Evolutionary conservation across 2,113 vertebrate genomes (phyloP).

Genomic region (Oreochromis tanganicae): DNA sequence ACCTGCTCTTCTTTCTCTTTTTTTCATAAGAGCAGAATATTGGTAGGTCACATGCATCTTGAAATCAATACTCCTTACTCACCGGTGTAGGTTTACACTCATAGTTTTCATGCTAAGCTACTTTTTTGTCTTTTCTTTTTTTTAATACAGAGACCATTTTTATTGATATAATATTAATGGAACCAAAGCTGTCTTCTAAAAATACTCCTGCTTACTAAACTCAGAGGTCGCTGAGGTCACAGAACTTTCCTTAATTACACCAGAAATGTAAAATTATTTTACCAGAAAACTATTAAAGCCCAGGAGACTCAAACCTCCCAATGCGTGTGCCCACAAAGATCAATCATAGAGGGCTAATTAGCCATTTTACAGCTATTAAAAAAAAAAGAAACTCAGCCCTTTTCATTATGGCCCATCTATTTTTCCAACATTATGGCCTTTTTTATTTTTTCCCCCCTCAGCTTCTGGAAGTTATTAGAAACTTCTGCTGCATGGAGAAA

Average conservation of each 20-base stretch:
- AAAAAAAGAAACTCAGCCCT: constrained; percentile 26
- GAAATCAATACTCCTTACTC: constrained; percentile 7
- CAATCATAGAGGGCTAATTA: constrained; percentile 59
- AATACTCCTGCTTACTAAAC: background rate
- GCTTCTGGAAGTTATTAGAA: constrained; percentile 49
- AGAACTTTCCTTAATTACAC: constrained; percentile 39
- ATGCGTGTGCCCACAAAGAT: constrained; percentile 32
- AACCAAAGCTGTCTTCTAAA: background rate
- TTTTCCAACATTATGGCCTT: constrained; percentile 27
- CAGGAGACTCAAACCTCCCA: constrained; percentile 50
- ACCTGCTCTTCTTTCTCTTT: background rate
- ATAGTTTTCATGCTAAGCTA: background rate
- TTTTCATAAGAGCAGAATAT: constrained; percentile 43
- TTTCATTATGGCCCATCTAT: constrained; percentile 53
- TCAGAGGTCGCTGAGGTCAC: constrained; percentile 23
- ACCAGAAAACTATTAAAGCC: constrained; percentile 50
- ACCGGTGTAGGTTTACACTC: background rate
- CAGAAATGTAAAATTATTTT: constrained; percentile 60
- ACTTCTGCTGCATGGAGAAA: constrained; percentile 8
- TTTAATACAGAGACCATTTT: background rate
- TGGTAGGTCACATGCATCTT: background rate
- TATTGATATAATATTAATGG: background rate
- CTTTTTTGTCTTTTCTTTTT: background rate
- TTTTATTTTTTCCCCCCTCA: constrained; percentile 1
- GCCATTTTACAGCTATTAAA: constrained; percentile 57